Evolutionary conservation across 1,140 invertebrate genomes (phyloP), one percentile per base, ranked within the genome.

Genomic region (Ceratoteleas bidentatus): DNA sequence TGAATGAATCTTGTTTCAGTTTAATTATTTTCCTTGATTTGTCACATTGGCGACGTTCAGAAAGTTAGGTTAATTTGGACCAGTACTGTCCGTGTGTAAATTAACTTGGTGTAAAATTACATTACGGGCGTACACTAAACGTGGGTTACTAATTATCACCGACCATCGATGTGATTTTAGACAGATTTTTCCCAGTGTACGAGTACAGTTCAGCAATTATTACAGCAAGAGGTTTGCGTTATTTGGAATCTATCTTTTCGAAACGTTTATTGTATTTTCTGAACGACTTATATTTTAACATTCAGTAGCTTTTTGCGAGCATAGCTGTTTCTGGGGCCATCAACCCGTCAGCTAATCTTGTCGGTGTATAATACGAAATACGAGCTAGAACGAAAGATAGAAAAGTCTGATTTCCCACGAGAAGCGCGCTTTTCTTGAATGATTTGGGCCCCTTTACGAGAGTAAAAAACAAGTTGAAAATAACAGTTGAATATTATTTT

Each of bases 361-460:
- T 72, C 68, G 60, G 66, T 60, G 53, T 79, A 72, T 58, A 77
- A 69, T 77, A 69, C 65, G 58, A 62, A 77, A 69, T 77, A 69
- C 65, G 58, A 62, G 58, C 58, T 32, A 34, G 57, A 45, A 24
- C 52, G 11, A 43, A 60, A 73, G 56, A 68, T 65, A 62, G 69
- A 80, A 74, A 80, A 56, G 52, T 74, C 65, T 74, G 69, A 80
- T 80, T 80, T 80, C 77, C 69, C 77, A 74, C 57, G 77, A 80
- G 69, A 73, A 73, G 56, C 50, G 62, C 68, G 49, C 5, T 62
- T 4, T 1, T 61, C 54, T 66, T 33, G 50, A 72, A 72, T 66
- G 40, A 64, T 61, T 79, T 61, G 53, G 45, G 16, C 45, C 49
- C 36, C 38, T 60, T 66, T 52, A 50, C 60, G 40, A 56, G 45